These are phyloP conservation scores for Platyscapa corneri DNA, from an alignment of 1,140 invertebrate species.

Conservation along the genomic window DNA sequence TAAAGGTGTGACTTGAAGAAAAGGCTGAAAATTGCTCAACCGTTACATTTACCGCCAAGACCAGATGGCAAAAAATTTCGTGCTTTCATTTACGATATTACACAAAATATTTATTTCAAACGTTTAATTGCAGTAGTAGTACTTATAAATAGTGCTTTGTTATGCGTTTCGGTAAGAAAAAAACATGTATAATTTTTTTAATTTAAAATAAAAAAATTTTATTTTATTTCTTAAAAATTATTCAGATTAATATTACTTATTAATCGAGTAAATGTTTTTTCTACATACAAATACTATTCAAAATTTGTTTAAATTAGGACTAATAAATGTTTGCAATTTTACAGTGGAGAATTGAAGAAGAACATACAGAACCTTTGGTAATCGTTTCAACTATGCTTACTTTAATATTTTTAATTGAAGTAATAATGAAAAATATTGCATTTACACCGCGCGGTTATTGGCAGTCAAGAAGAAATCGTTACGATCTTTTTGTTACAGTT, in stretches of 20 bases:
- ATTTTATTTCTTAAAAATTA: neutral
- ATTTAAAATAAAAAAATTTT: neutral
- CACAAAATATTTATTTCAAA: constrained; percentile 97
- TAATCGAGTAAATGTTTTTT: no score
- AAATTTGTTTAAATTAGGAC: no score
- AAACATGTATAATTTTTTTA: neutral
- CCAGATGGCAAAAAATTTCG: constrained; percentile 93
- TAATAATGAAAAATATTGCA: constrained; percentile 98
- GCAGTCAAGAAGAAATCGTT: constrained; percentile 97
- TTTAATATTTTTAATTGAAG: constrained; percentile 91
- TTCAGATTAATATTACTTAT: no score
- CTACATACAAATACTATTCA: no score
- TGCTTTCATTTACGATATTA: constrained; percentile 98
- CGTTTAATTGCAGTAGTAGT: constrained; percentile 94
- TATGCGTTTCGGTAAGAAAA: constrained; percentile 89
- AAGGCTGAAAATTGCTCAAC: constrained; percentile 98
- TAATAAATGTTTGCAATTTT: no score
- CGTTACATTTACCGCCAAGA: constrained; percentile 96
- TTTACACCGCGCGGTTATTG: constrained; percentile 98
- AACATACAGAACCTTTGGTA: constrained; percentile 87
- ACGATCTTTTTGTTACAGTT: constrained; percentile 97
- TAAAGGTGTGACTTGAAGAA: constrained; percentile 98
- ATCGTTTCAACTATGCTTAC: constrained; percentile 90
- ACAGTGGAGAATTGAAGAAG: constrained; percentile 87
- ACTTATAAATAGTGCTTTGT: constrained; percentile 91